Percentiles rank a stretch among this genome's conserved stretches.
phyloP scores from a whole-genome alignment of 1,140 invertebrate genomes.

The Leptopilina clavipes region DNA sequence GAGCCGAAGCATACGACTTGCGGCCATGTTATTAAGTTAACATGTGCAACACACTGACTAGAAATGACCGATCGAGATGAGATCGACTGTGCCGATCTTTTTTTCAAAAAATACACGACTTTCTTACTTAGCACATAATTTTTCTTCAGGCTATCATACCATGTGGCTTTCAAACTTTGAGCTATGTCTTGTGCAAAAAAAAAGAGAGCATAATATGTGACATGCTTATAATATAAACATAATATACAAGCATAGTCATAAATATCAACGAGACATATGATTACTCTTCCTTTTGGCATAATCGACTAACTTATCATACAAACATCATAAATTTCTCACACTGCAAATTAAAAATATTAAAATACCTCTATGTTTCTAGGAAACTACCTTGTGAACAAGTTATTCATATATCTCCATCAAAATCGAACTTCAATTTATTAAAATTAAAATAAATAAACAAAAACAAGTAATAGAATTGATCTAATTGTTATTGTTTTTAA shows the following conservation, averaged over 20 bases:
- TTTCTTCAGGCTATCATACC: constrained; percentile 5
- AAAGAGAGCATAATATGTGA: not conserved
- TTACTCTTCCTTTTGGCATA: not conserved
- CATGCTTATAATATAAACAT: constrained; percentile 7
- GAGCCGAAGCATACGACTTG: not conserved
- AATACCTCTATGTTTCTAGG: too few relatives aligned
- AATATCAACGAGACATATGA: not conserved
- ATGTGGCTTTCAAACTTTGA: not conserved
- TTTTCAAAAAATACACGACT: constrained; percentile 2
- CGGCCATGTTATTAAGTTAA: constrained; percentile 9
- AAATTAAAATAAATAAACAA: too few relatives aligned
- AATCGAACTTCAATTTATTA: too few relatives aligned
- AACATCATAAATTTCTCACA: not conserved
- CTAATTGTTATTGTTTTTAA: too few relatives aligned
- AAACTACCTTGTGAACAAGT: too few relatives aligned
- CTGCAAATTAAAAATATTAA: not conserved
- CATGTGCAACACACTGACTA: not conserved
- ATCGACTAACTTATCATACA: not conserved
- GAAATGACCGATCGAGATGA: constrained; percentile 17
- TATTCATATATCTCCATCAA: too few relatives aligned
- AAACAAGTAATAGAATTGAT: too few relatives aligned
- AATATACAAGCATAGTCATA: not conserved
- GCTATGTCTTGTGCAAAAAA: not conserved
- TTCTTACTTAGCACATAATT: constrained; percentile 31
- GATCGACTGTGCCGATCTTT: not conserved